Evolutionary conservation across 2,888 invertebrate species (phyloP).

Genomic region (Noctua comes): DNA sequence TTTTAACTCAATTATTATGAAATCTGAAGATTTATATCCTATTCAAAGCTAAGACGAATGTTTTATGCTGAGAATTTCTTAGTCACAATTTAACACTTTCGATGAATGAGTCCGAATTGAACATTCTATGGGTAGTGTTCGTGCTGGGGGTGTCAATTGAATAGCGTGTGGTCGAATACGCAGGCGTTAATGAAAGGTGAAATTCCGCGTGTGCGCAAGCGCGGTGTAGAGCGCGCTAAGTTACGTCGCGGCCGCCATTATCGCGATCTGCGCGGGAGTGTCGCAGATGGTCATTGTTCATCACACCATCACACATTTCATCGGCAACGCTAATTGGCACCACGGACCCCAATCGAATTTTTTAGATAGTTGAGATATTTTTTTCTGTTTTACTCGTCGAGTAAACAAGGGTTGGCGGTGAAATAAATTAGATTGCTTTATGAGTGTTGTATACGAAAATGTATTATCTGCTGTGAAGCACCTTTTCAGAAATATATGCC

Average conservation of each 20-base stretch:
- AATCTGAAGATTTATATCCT: conserved; percentile 50
- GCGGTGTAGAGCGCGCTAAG: conserved; percentile 62
- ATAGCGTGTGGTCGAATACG: conserved; percentile 60
- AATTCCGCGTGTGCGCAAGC: conserved; percentile 50
- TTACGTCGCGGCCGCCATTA: conserved; percentile 68
- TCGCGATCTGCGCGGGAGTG: conserved; percentile 68
- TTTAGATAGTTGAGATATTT: conserved; percentile 61
- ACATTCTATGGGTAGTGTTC: conserved; percentile 20
- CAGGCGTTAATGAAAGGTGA: conserved; percentile 61
- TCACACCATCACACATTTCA: conserved; percentile 75
- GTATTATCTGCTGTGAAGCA: not conserved
- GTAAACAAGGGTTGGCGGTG: conserved; percentile 45
- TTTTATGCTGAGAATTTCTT: conserved; percentile 44
- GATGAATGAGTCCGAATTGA: conserved; percentile 29
- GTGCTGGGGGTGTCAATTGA: conserved; percentile 49
- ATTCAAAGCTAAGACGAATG: conserved; percentile 44
- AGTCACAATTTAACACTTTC: conserved; percentile 55
- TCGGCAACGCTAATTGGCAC: conserved; percentile 79
- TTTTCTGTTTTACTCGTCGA: conserved; percentile 43
- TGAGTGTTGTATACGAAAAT: conserved; percentile 13
- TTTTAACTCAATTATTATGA: conserved; percentile 46
- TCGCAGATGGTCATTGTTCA: conserved; percentile 72
- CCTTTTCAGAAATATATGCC: not conserved
- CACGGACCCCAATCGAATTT: conserved; percentile 64
- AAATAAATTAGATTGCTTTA: conserved; percentile 48